These are phyloP conservation scores for Dissostichus mawsoni DNA, from an alignment of 2,113 vertebrate genomes.

Conservation along the genomic window DNA sequence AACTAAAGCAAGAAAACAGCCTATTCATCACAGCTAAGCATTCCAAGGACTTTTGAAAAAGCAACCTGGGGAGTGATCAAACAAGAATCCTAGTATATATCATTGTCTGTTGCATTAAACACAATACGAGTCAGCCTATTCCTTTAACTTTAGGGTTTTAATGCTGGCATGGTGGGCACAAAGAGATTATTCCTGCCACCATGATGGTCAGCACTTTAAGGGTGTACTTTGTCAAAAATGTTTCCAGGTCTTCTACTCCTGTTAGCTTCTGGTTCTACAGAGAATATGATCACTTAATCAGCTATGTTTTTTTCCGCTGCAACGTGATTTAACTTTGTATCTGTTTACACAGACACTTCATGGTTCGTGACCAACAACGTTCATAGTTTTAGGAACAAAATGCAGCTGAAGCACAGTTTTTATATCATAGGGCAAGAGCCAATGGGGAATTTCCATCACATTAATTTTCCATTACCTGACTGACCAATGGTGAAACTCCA, in stretches of 20 bases:
- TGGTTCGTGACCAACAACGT: neutral
- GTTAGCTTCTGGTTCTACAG: neutral
- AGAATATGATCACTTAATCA: neutral
- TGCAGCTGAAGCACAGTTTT: neutral
- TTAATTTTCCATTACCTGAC: too few relatives aligned
- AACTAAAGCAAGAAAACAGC: conserved; percentile 12
- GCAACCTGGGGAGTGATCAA: conserved; percentile 6
- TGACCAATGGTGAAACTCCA: neutral
- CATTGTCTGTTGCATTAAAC: neutral
- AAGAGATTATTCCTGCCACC: neutral
- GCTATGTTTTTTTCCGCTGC: neutral
- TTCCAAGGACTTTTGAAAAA: conserved; percentile 10
- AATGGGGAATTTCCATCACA: too few relatives aligned
- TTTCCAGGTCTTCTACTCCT: neutral
- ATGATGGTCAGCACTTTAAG: neutral
- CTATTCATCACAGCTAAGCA: conserved; percentile 34
- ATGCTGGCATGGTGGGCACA: neutral
- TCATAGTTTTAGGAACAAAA: neutral
- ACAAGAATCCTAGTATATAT: neutral
- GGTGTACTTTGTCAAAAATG: neutral
- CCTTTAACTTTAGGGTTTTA: neutral
- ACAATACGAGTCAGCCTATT: neutral
- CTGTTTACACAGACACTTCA: neutral
- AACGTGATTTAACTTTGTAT: neutral
- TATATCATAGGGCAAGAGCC: neutral